These are phyloP conservation scores for Labeo rohita DNA, from an alignment of 2,113 vertebrate genomes.

Conservation along the genomic window DNA sequence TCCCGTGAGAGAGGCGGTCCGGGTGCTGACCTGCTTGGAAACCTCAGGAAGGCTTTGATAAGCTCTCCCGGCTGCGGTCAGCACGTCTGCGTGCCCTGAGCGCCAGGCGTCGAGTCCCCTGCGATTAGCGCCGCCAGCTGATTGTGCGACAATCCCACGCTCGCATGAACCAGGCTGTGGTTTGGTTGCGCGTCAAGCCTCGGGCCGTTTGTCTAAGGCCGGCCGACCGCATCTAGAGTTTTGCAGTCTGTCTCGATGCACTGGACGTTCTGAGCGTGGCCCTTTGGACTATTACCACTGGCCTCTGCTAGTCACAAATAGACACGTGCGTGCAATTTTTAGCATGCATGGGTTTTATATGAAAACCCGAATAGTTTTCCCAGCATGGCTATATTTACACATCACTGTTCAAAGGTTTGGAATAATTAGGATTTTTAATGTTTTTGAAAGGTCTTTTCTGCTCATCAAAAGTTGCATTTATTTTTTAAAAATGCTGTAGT, in stretches of 20 bases:
- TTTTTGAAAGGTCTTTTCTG: not conserved
- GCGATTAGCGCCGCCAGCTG: constrained; percentile 8
- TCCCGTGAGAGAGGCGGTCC: constrained; percentile 39
- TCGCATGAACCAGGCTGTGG: not conserved
- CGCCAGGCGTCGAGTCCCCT: constrained; percentile 24
- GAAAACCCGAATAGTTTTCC: constrained; percentile 28
- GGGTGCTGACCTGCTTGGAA: constrained; percentile 28
- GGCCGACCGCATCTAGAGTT: constrained; percentile 21
- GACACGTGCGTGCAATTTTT: constrained; percentile 13
- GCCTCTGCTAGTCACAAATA: constrained; percentile 11
- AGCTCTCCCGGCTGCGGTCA: constrained; percentile 34
- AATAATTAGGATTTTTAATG: not conserved
- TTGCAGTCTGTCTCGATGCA: constrained; percentile 26
- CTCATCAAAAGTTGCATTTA: not conserved
- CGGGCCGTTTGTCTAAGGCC: constrained; percentile 12
- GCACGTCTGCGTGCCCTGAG: constrained; percentile 5
- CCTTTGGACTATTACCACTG: constrained; percentile 11
- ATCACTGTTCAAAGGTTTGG: not conserved
- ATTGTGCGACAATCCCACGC: constrained; percentile 9
- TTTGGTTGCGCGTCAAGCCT: constrained; percentile 1
- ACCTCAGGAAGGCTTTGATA: constrained; percentile 57
- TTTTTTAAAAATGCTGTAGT: not conserved
- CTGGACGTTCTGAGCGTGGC: not conserved
- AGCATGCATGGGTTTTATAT: constrained; percentile 17
- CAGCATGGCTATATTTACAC: constrained; percentile 25